Conservation (phyloP, 1,140 invertebrate species). For the Polypedilum vanderplanki region DNA sequence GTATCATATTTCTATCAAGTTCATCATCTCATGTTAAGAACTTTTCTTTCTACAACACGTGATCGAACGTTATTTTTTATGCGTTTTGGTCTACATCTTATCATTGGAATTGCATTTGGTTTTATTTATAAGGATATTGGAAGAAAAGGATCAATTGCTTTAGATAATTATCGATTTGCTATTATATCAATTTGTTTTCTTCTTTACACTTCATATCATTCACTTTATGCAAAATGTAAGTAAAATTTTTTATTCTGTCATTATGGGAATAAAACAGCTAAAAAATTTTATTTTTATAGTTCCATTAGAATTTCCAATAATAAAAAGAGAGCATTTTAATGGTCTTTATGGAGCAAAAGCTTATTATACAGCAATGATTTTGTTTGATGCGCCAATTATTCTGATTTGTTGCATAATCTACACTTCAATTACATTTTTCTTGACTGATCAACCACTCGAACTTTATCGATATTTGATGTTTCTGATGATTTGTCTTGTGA, state of each 20-base stretch:
- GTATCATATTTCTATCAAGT: not conserved
- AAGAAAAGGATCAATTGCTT: slow-evolving; percentile 63
- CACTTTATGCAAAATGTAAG: slow-evolving; percentile 80
- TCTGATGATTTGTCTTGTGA: slow-evolving; percentile 60
- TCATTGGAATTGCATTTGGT: slow-evolving; percentile 72
- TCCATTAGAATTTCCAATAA: slow-evolving; percentile 75
- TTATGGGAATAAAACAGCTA: not conserved
- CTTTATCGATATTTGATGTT: slow-evolving; percentile 57
- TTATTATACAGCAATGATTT: slow-evolving; percentile 78
- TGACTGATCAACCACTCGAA: slow-evolving; percentile 74
- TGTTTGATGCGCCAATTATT: slow-evolving; percentile 80
- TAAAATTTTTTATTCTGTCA: slow-evolving; percentile 32
- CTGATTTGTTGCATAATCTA: slow-evolving; percentile 45
- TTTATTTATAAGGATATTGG: slow-evolving; percentile 74
- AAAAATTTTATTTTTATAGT: slow-evolving; percentile 49
- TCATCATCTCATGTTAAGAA: not conserved
- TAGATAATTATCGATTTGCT: slow-evolving; percentile 71
- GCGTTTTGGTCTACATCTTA: slow-evolving; percentile 61
- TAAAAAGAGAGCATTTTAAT: slow-evolving; percentile 80
- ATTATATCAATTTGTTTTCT: slow-evolving; percentile 81
- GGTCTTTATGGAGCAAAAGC: slow-evolving; percentile 80
- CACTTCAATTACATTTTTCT: slow-evolving; percentile 65
- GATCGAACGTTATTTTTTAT: slow-evolving; percentile 40
- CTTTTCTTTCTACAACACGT: not conserved
- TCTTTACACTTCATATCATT: slow-evolving; percentile 83